Percentiles rank a stretch among this genome's conserved stretches.
These are phyloP conservation scores for Calypte anna DNA, from an alignment of 2,113 vertebrate genomes.

Conservation along the genomic window DNA sequence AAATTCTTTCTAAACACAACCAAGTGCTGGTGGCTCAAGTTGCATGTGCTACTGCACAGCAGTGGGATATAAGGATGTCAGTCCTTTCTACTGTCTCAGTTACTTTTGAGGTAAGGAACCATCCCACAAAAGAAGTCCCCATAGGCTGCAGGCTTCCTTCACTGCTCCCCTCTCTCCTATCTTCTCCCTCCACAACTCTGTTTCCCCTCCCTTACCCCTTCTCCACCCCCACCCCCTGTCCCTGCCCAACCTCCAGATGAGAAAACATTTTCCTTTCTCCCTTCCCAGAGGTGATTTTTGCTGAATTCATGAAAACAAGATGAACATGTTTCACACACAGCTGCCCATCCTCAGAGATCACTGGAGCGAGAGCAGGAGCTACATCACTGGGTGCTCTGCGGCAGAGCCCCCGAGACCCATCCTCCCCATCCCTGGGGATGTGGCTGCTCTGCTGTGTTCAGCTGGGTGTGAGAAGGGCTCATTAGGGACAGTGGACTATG, in stretches of 20 bases:
- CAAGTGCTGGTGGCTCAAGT: not conserved
- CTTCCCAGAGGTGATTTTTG: not conserved
- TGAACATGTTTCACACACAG: not conserved
- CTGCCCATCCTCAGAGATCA: not conserved
- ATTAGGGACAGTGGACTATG: not conserved
- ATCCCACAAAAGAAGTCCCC: not conserved
- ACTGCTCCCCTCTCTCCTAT: no score
- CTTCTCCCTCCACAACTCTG: not conserved
- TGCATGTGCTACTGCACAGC: not conserved
- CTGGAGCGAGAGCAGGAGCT: not conserved
- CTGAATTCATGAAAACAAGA: not conserved
- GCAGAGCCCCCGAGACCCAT: not conserved
- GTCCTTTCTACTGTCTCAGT: not conserved
- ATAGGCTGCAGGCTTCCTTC: not conserved
- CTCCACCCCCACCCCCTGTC: no score
- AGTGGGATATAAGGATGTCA: not conserved
- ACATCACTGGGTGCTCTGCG: not conserved
- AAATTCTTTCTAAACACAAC: not conserved
- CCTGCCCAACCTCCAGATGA: accelerated
- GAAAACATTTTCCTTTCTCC: not conserved
- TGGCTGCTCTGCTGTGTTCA: not conserved
- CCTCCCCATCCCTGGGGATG: not conserved
- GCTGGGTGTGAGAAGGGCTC: not conserved
- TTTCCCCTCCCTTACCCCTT: no score
- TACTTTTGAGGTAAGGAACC: not conserved